Base-by-base conservation (phyloP, 1,140 invertebrate species). In the Drosophila bocqueti region DNA sequence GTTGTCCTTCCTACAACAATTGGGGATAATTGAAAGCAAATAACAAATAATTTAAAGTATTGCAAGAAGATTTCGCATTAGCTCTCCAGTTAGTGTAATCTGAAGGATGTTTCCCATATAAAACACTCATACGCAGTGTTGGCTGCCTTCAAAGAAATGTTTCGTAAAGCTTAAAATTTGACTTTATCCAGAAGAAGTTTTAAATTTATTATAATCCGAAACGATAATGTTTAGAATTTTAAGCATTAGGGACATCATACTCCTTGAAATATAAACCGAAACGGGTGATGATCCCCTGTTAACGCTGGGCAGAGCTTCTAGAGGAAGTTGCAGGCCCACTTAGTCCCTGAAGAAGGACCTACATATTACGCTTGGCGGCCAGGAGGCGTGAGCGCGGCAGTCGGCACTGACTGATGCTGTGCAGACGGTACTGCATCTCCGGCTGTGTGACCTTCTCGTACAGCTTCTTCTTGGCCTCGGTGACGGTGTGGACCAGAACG, bases 341-440 rank as follows among this genome's bases (percentile, higher is more conserved):
- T 21, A 11, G 13, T 31, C 15, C 9, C 2, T 11, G 5, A 1
- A 29, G 5, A 2, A 29, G 13, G 9, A 21, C 4, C 36, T 86
- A 90, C 55, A 90, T 62, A 40, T 90, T 79, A 1, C 85, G 75
- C 50, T 76, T 90, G 50, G 85, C 85, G 13, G 90, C 85, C 45
- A 91, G 63, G 42, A 90, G 67, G 5, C 91, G 52, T 5, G 90
- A 92, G 11, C 90, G 67, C 0, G 86, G 91, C 54, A 92, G 34
- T 21, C 91, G 85, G 34, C 90, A 92, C 64, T 92, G 85, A 45
- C 83, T 87, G 55, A 92, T 82, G 64, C 81, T 92, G 57, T 92
- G 90, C 6, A 92, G 76, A 18, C 90, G 87, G 58, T 92, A 92
- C 59, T 92, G 90, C 91, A 92, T 91, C 54, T 92, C 90, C 24